Conservation (phyloP, 2,888 invertebrate genomes). For the Synanthedon andrenaeformis region DNA sequence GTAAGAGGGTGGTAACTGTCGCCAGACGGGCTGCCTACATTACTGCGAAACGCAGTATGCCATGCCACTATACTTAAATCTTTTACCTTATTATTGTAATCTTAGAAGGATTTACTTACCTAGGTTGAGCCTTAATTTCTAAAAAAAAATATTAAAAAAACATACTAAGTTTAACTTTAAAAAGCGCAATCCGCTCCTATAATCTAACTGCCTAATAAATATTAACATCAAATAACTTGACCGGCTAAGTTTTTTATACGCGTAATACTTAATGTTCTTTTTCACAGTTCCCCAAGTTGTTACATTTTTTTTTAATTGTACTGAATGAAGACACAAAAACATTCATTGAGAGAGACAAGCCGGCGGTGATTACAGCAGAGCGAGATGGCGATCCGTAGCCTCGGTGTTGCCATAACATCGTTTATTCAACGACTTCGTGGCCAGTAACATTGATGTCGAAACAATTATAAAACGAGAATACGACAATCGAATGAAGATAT, state of each 20-base stretch:
- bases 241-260: background rate
- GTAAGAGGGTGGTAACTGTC: too few species aligned
- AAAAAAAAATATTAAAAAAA: too few species aligned
- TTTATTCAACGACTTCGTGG: slow-evolving; percentile 15
- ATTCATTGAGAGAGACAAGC: slow-evolving; percentile 10
- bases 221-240: background rate
- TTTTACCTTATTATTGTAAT: too few species aligned
- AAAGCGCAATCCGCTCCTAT: background rate
- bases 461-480: background rate
- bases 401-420: slow-evolving; percentile 13
- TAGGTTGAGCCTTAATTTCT: too few species aligned
- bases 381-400: slow-evolving; percentile 2
- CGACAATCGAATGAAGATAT: too few species aligned
- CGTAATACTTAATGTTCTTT: background rate
- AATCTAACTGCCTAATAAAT: background rate
- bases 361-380: slow-evolving; percentile 3
- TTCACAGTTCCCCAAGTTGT: background rate
- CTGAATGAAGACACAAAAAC: slow-evolving; percentile 1
- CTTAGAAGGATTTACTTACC: too few species aligned
- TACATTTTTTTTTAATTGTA: background rate
- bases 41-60: too few species aligned
- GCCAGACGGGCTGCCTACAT: too few species aligned
- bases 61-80: too few species aligned
- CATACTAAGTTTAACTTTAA: too few species aligned
- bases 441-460: slow-evolving; percentile 14